Conservation (phyloP, 2,797 vertebrate species). For the Xiphophorus birchmanni region DNA sequence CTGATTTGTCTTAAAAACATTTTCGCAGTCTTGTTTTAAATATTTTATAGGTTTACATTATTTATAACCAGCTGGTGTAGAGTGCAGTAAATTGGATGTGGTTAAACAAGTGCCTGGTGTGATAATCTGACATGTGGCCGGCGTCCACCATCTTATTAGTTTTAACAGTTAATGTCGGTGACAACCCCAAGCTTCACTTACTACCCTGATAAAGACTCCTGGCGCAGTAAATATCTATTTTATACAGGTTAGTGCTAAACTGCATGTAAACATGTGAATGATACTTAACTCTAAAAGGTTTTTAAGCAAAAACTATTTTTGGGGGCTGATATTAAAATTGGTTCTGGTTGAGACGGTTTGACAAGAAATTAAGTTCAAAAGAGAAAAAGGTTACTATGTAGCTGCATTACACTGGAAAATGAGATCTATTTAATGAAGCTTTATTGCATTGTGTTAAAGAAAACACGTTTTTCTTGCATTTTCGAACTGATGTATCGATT, state of each 20-base stretch:
- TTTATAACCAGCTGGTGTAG: slow-evolving; percentile 55
- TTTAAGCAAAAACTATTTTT: slow-evolving; percentile 25
- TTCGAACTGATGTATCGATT: slow-evolving; percentile 71
- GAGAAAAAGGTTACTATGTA: slow-evolving; percentile 46
- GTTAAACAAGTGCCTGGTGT: slow-evolving; percentile 78
- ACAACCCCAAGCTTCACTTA: slow-evolving; percentile 40
- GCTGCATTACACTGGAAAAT: slow-evolving; percentile 56
- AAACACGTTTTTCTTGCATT: slow-evolving; percentile 59
- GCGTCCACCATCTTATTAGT: slow-evolving; percentile 46
- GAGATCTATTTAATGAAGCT: slow-evolving; percentile 51
- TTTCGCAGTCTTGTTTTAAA: slow-evolving; percentile 51
- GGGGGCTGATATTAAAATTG: slow-evolving; percentile 1
- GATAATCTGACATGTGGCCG: slow-evolving; percentile 53
- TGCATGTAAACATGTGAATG: slow-evolving; percentile 48
- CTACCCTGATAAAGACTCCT: slow-evolving; percentile 28
- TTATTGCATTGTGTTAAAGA: slow-evolving; percentile 53
- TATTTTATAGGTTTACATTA: slow-evolving; percentile 53
- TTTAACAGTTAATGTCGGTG: slow-evolving; percentile 34
- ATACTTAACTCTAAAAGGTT: slow-evolving; percentile 26
- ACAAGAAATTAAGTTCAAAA: slow-evolving; percentile 10
- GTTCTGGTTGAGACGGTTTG: slow-evolving; percentile 24
- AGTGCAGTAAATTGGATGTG: slow-evolving; percentile 63
- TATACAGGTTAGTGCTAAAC: slow-evolving; percentile 31
- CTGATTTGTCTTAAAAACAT: slow-evolving; percentile 13
- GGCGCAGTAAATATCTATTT: slow-evolving; percentile 35